These are phyloP conservation scores for Macropis europaea DNA, from an alignment of 2,888 invertebrate species.

Conservation along the genomic window DNA sequence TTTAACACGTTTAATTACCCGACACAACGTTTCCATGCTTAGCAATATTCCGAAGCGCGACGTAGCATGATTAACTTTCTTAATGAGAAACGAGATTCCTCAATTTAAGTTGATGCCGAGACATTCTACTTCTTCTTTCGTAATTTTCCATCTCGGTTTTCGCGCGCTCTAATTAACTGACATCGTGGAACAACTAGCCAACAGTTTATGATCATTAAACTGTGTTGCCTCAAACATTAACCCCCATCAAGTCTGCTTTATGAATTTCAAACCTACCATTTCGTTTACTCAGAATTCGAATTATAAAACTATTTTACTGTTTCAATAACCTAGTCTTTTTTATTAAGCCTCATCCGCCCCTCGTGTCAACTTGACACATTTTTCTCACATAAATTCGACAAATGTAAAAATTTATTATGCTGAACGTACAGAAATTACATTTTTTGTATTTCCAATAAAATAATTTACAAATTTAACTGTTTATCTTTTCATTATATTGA, in stretches of 20 bases:
- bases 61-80: neutral
- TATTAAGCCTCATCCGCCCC: too few species aligned
- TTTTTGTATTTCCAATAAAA: too few species aligned
- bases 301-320: neutral
- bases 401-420: too few species aligned
- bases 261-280: neutral
- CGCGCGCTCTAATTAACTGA: constrained; percentile 1
- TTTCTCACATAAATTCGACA: too few species aligned
- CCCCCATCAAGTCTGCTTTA: neutral
- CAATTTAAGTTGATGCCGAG: neutral
- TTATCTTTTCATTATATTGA: too few species aligned
- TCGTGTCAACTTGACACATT: too few species aligned
- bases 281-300: neutral
- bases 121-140: neutral
- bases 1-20: constrained; percentile 2
- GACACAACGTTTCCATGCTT: neutral
- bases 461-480: too few species aligned
- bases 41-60: neutral
- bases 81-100: neutral
- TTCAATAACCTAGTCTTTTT: too few species aligned
- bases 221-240: neutral
- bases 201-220: neutral
- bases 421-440: too few species aligned
- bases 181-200: neutral
- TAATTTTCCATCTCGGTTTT: neutral